Base-by-base conservation (phyloP, 2,797 vertebrate genomes). In the Tapirus indicus region DNA sequence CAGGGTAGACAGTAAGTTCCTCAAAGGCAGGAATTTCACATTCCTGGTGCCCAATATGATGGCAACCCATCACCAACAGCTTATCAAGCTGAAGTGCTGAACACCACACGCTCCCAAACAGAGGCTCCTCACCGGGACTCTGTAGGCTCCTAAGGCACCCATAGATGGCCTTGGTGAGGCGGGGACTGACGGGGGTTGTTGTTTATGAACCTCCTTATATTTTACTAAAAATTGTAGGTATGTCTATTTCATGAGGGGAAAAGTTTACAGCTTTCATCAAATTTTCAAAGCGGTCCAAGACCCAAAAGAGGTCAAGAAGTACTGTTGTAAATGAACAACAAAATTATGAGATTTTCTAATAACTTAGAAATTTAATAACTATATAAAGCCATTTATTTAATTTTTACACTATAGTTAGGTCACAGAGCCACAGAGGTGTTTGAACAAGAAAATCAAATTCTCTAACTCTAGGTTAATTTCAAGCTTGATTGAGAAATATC, bases 231-330 rank as follows among this genome's bases (percentile, higher is more conserved):
- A 84, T 35, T 86, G 5, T 41, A 21, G 41, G 4, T n/a, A 75
- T 58, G 41, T 60, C 84, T 86, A 27, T 64, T 90, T 92, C 79
- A 52, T 66, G 47, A 77, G 27, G n/a, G 44, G 32, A 74, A 93
- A 87, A 85, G 41, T 92, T 38, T 54, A 66, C 27, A 85, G 49
- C 47, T 83, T 79, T 84, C n/a, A 41, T 60, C 47, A 66, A 71
- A 78, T 60, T 90, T n/a, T 97, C 75, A 68, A 88, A 74, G 44
- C 68, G 27, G 49, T 69, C 35, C 68, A 93, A 97, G 17, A 82
- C 20, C 71, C 38, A 72, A 88, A 95, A 54, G 64, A 78, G 41
- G 35, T 62, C n/a, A 86, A 84, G 20, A 94, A 77, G 27, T 83
- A 49, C 47, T 87, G 25, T 71, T 88, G 27, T 95, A 66, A 80